Evolutionary conservation across 92 coral and sea anemone species (phyloP), one percentile per base, ranked within the genome.

Genomic region (Epizoanthus illoricatus): DNA sequence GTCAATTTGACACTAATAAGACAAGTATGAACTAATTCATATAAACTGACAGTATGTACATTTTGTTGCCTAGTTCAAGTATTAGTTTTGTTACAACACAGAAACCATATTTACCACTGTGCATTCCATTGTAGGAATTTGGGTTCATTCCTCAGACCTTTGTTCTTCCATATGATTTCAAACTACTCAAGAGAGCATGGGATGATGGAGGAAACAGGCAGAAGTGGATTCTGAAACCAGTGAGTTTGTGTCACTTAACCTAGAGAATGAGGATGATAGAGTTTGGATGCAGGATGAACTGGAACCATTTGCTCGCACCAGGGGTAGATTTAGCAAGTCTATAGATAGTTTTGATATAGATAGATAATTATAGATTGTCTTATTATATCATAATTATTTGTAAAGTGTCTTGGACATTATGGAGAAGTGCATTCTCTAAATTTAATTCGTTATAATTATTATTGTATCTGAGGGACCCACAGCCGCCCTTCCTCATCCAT

Each of bases 201-300:
- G 99, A 97, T 61, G 99, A 97, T 68, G 97, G 94, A 5, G 93
- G 94, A 74, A 86, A 85, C 72, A 94, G 94, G 72, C 99, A 96
- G 72, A 96, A 96, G 84, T 96, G 99, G 99, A 96, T 96, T 47
- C 89, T 96, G 62, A 96, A 96, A 81, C 99, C 99, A 78, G 99
- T 96, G 85, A 89, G 88, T 80, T 60, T 20, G 55, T 43, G 19
- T 39, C 12, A 43, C 42, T 16, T 5, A 24, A 42, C 20, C 18
- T 11, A n/a, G 20, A 56, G 56, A 19, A 2, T n/a, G 20, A 42
- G 7, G 36, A 7, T 39, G 40, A 16, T 42, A 28, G 36, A 1
- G 36, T 28, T 28, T 42, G 40, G 59, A 21, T 36, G 16, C 28
- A 65, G 15, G 41, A 65, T 21, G 16, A 65, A 65, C 23, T 39